Percentiles rank a stretch among this genome's conserved stretches.
phyloP scores from a whole-genome alignment of 2,113 vertebrate species.

The Equus przewalskii region DNA sequence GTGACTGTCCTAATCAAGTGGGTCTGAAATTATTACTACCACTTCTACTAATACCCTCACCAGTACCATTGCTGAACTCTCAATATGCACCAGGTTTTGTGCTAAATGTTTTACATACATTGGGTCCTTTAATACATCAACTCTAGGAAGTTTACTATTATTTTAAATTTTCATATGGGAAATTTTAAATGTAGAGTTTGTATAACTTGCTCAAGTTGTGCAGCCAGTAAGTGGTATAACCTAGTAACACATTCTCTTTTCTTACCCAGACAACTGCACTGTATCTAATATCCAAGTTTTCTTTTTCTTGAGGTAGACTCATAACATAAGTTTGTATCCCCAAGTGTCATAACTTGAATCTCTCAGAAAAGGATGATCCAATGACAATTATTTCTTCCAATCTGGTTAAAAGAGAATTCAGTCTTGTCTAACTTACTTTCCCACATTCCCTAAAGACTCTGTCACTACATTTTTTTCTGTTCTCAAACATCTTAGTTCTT shows the following conservation, averaged over 20 bases:
- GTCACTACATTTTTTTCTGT: background rate
- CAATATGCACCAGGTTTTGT: background rate
- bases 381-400: background rate
- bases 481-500: conserved; percentile 2
- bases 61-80: background rate
- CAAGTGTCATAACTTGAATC: background rate
- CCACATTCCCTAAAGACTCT: background rate
- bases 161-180: background rate
- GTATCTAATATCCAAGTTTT: background rate
- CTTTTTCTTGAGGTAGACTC: background rate
- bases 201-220: background rate
- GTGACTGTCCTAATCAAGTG: background rate
- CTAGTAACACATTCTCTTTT: background rate
- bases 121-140: background rate
- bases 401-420: background rate
- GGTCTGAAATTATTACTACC: background rate
- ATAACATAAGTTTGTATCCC: background rate
- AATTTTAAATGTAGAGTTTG: background rate
- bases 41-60: background rate
- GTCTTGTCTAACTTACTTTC: background rate
- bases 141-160: background rate
- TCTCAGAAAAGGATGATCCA: background rate
- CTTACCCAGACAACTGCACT: background rate
- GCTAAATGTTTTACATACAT: background rate
- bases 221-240: background rate